Conservation (phyloP, 2,888 invertebrate species). For the Agriopis aurantiaria region DNA sequence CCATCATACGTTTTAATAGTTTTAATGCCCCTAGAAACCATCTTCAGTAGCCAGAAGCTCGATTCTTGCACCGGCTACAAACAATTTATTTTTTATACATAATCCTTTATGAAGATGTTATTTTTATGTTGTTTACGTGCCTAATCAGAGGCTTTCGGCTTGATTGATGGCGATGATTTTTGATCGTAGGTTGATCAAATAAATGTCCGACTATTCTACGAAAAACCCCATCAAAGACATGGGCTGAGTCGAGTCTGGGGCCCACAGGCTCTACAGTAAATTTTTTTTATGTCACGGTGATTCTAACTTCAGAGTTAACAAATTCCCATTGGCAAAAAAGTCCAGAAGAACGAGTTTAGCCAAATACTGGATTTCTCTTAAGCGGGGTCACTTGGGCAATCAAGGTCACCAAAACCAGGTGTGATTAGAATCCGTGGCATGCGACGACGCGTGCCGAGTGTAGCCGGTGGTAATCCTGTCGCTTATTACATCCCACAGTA, state of each 20-base stretch:
- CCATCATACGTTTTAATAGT: slow-evolving; percentile 79
- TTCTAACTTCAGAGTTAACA: not conserved
- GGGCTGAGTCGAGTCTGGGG: too few relatives aligned
- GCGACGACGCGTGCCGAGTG: slow-evolving; percentile 35
- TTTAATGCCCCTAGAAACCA: slow-evolving; percentile 72
- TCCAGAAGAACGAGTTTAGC: too few relatives aligned
- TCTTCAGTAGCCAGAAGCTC: slow-evolving; percentile 48
- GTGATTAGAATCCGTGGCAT: slow-evolving; percentile 37
- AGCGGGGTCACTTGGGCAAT: not conserved
- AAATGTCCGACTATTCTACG: slow-evolving; percentile 2
- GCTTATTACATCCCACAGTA: slow-evolving; percentile 84
- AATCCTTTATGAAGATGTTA: slow-evolving; percentile 44
- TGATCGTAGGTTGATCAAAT: slow-evolving; percentile 28
- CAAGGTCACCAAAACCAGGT: slow-evolving; percentile 24
- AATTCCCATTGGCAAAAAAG: too few relatives aligned
- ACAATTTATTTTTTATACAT: slow-evolving; percentile 36
- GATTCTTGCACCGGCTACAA: slow-evolving; percentile 32
- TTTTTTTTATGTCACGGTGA: too few relatives aligned
- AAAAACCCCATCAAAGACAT: too few relatives aligned
- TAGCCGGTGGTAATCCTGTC: slow-evolving; percentile 71
- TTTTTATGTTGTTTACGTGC: slow-evolving; percentile 39
- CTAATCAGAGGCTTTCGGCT: slow-evolving; percentile 31
- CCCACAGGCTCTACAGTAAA: too few relatives aligned
- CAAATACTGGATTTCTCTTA: too few relatives aligned
- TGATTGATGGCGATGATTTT: slow-evolving; percentile 25